phyloP scores from a whole-genome alignment of 1,140 invertebrate species.

The Zaprionus nigranus region DNA sequence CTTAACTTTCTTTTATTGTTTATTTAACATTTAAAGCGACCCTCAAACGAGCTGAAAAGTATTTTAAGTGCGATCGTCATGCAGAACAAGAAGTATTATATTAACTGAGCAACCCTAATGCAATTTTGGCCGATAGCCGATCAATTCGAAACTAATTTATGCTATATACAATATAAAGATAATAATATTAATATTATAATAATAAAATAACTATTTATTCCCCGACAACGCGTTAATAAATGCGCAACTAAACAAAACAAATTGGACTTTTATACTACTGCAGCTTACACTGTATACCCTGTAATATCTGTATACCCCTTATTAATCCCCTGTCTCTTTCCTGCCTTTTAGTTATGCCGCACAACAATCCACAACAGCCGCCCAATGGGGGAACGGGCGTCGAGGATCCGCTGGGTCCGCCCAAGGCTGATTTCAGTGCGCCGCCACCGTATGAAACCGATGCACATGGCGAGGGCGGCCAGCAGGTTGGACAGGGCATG shows the following conservation, averaged over 20 bases:
- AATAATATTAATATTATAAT: slow-evolving; percentile 19
- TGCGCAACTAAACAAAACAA: not conserved
- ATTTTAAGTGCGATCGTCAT: slow-evolving; percentile 39
- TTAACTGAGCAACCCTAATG: slow-evolving; percentile 64
- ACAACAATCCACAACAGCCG: slow-evolving; percentile 64
- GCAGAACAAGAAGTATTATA: slow-evolving; percentile 47
- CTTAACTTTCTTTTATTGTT: too few relatives aligned
- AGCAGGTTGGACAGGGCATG: slow-evolving; percentile 32
- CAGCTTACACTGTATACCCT: too few relatives aligned
- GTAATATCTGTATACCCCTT: not conserved
- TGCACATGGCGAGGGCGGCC: slow-evolving; percentile 39
- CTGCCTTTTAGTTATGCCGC: slow-evolving; percentile 64
- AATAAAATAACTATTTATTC: too few relatives aligned
- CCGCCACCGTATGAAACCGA: slow-evolving; percentile 90
- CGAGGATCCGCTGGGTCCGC: slow-evolving; percentile 89
- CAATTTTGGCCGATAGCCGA: slow-evolving; percentile 70
- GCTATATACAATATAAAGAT: slow-evolving; percentile 15
- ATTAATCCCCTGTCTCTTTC: not conserved
- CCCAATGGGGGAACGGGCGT: slow-evolving; percentile 40
- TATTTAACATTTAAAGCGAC: not conserved
- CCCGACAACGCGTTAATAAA: slow-evolving; percentile 36
- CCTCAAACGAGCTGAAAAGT: slow-evolving; percentile 19
- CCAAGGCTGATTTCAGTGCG: slow-evolving; percentile 92
- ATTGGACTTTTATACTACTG: not conserved
- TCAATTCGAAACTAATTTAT: slow-evolving; percentile 56